These are phyloP conservation scores for Drosophila pseudotalamancana DNA, from an alignment of 2,888 invertebrate species.

Conservation along the genomic window DNA sequence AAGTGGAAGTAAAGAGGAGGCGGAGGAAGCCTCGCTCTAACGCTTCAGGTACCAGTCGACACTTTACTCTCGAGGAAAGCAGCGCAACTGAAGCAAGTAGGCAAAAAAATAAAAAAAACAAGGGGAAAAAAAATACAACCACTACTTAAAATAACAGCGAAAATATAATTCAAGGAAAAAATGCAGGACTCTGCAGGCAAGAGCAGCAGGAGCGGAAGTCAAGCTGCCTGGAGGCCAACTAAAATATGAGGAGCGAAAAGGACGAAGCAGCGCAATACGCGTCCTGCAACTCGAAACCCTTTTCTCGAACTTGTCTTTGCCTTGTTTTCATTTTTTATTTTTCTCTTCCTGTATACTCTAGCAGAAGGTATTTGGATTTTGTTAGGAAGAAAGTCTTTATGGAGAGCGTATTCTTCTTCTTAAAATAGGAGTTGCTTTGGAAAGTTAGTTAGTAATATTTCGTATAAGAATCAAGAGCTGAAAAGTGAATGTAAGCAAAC, in stretches of 20 bases:
- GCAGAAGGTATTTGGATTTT: not conserved
- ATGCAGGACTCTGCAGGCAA: slow-evolving; percentile 20
- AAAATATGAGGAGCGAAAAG: slow-evolving; percentile 45
- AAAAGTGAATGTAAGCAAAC: no score
- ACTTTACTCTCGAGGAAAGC: slow-evolving; percentile 34
- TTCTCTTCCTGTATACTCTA: slow-evolving; percentile 6
- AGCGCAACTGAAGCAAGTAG: slow-evolving; percentile 42
- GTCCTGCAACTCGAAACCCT: slow-evolving; percentile 53
- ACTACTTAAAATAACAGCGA: slow-evolving; percentile 69
- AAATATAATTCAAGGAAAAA: slow-evolving; percentile 31
- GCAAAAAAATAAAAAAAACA: slow-evolving; percentile 61
- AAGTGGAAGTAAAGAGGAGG: no score
- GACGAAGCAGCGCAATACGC: slow-evolving; percentile 24
- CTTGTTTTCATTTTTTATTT: not conserved
- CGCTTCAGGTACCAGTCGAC: slow-evolving; percentile 34
- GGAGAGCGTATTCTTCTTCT: no score
- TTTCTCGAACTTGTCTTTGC: slow-evolving; percentile 29
- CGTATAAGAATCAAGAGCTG: no score
- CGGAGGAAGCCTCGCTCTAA: not conserved
- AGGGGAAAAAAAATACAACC: slow-evolving; percentile 42
- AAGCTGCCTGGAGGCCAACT: slow-evolving; percentile 43
- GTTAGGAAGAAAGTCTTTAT: no score
- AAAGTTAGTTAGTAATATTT: no score
- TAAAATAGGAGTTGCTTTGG: no score
- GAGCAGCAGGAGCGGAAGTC: slow-evolving; percentile 27